A percentile compares a stretch with the other conserved stretches of the same genome.
These are phyloP conservation scores for Balanococcus diminutus DNA, from an alignment of 2,888 invertebrate genomes.

Conservation along the genomic window DNA sequence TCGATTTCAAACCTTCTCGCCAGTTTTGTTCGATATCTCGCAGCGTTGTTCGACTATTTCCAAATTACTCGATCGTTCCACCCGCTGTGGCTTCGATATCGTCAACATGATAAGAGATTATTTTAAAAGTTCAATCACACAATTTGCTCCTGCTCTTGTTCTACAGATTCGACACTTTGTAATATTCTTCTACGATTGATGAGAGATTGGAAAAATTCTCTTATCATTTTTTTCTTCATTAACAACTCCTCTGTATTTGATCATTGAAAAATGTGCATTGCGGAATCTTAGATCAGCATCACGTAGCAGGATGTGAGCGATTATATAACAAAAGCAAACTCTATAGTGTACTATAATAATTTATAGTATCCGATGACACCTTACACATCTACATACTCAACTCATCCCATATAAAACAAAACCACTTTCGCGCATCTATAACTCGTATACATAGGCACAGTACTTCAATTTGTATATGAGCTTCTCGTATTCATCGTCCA, in stretches of 20 bases:
- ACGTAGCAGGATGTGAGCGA: neutral
- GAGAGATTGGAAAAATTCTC: too few relatives aligned
- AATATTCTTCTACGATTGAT: too few relatives aligned
- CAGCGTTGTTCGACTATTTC: neutral
- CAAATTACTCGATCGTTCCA: neutral
- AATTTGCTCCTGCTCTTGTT: neutral
- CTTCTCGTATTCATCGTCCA: conserved; percentile 1
- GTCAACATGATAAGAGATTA: neutral
- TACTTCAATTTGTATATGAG: too few relatives aligned
- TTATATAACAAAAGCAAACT: neutral
- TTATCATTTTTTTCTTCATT: too few relatives aligned
- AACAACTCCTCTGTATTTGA: neutral
- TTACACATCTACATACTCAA: too few relatives aligned
- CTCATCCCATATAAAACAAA: neutral
- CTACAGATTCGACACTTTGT: neutral
- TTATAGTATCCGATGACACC: conserved; percentile 7
- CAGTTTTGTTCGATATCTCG: neutral
- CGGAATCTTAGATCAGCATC: neutral
- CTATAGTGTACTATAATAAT: neutral
- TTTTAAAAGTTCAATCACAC: neutral
- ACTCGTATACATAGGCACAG: too few relatives aligned
- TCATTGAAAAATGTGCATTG: neutral
- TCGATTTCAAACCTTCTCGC: too few relatives aligned
- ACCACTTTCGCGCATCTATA: conserved; percentile 25
- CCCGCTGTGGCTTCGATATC: neutral